Conservation (phyloP, 2,888 invertebrate species). For the Chesias legatella region DNA sequence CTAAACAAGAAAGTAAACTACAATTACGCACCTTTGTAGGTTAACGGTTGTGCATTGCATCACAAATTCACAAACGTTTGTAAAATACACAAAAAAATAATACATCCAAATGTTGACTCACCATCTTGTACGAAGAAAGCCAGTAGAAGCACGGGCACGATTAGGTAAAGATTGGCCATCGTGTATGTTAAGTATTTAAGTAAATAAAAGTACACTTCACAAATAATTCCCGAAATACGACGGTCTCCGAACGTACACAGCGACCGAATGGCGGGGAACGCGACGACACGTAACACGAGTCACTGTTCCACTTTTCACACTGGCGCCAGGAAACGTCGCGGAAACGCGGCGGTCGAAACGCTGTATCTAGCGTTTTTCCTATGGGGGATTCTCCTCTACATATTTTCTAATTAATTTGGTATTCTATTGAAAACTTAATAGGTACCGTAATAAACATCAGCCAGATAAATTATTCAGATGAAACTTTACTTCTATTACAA, state of each 20-base stretch:
- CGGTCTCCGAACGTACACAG: constrained; percentile 42
- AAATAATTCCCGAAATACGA: constrained; percentile 41
- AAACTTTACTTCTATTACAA: too few relatives aligned
- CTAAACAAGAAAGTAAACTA: too few relatives aligned
- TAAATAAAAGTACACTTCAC: constrained; percentile 38
- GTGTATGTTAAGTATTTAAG: constrained; percentile 33
- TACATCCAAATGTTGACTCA: constrained; percentile 38
- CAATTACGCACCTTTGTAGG: too few relatives aligned
- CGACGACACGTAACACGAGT: constrained; percentile 9
- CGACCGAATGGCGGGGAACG: constrained; percentile 51
- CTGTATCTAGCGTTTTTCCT: too few relatives aligned
- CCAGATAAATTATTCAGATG: too few relatives aligned
- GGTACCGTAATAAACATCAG: too few relatives aligned
- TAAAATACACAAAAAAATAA: constrained; percentile 6
- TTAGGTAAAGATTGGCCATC: constrained; percentile 59
- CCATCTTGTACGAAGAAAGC: constrained; percentile 63
- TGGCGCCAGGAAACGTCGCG: constrained; percentile 8
- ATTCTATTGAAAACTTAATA: too few relatives aligned
- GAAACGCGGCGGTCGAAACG: constrained; percentile 29
- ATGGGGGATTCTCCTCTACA: too few relatives aligned
- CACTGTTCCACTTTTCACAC: constrained; percentile 16
- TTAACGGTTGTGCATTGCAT: too few relatives aligned
- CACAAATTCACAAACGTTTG: too few relatives aligned
- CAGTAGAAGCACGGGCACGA: constrained; percentile 64
- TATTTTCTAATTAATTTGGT: too few relatives aligned